These are phyloP conservation scores for Syngnathoides biaculeatus DNA, from an alignment of 2,113 vertebrate species.

Conservation along the genomic window DNA sequence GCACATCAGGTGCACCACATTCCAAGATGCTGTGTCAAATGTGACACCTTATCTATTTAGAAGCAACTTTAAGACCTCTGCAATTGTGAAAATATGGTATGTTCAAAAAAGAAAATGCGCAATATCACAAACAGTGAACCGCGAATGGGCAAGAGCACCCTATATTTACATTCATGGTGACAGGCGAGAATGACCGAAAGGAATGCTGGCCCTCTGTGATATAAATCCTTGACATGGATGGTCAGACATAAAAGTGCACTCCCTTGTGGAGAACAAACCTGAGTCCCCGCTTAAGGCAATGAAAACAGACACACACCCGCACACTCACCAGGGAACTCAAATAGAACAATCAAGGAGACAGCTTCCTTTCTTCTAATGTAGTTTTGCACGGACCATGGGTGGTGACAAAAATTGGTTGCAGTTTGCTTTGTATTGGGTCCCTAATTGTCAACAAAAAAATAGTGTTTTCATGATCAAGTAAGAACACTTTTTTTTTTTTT, in stretches of 20 bases:
- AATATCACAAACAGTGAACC: too few species aligned
- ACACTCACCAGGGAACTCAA: not conserved
- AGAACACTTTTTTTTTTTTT: not conserved
- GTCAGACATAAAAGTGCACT: conserved; percentile 54
- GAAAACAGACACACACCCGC: conserved; percentile 18
- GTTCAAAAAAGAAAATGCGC: too few species aligned
- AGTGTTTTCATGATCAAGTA: not conserved
- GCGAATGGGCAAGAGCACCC: too few species aligned
- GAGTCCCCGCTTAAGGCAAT: conserved; percentile 55
- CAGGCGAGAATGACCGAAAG: conserved; percentile 32
- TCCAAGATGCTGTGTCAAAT: too few species aligned
- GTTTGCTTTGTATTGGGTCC: not conserved
- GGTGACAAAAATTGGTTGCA: not conserved
- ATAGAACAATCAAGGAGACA: conserved; percentile 5
- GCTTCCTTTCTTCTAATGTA: conserved; percentile 7
- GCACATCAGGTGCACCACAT: too few species aligned
- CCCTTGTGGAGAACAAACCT: conserved; percentile 31
- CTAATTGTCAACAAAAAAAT: not conserved
- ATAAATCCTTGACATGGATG: conserved; percentile 61
- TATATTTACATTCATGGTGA: conserved; percentile 56
- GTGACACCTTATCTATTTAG: too few species aligned
- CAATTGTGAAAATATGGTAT: too few species aligned
- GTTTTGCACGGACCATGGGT: not conserved
- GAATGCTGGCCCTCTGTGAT: conserved; percentile 46
- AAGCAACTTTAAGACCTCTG: too few species aligned